phyloP scores from a whole-genome alignment of 2,888 invertebrate genomes.

The Drosophila buzzatii region DNA sequence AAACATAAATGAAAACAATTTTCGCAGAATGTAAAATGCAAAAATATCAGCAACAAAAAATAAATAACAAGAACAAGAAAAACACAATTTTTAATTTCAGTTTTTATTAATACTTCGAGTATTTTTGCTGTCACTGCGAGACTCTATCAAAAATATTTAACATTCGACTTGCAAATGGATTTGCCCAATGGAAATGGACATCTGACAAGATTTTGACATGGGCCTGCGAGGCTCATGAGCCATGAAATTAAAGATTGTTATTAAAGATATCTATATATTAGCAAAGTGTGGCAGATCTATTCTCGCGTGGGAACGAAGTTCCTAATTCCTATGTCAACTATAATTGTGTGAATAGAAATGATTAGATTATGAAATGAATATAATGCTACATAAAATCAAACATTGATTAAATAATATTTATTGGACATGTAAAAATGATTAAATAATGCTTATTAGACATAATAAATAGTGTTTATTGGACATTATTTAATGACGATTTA shows the following conservation, averaged over 20 bases:
- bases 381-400: too few species aligned
- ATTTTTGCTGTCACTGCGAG: constrained; percentile 42
- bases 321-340: too few species aligned
- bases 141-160: constrained; percentile 30
- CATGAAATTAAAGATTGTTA: neutral
- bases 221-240: neutral
- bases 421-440: too few species aligned
- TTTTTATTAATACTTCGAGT: constrained; percentile 53
- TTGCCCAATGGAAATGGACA: constrained; percentile 40
- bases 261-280: neutral
- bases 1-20: constrained; percentile 63
- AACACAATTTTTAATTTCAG: constrained; percentile 54
- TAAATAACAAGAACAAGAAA: constrained; percentile 17
- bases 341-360: too few species aligned
- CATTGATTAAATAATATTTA: too few species aligned
- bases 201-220: constrained; percentile 45
- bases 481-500: too few species aligned
- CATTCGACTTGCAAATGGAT: constrained; percentile 42
- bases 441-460: too few species aligned
- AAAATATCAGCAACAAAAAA: constrained; percentile 14
- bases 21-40: constrained; percentile 46
- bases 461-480: too few species aligned
- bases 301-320: neutral
- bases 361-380: too few species aligned
- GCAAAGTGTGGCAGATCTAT: neutral